Evolutionary conservation across 2,113 vertebrate genomes (phyloP), one percentile per base, ranked within the genome.

Genomic region (Platichthys stellatus): DNA sequence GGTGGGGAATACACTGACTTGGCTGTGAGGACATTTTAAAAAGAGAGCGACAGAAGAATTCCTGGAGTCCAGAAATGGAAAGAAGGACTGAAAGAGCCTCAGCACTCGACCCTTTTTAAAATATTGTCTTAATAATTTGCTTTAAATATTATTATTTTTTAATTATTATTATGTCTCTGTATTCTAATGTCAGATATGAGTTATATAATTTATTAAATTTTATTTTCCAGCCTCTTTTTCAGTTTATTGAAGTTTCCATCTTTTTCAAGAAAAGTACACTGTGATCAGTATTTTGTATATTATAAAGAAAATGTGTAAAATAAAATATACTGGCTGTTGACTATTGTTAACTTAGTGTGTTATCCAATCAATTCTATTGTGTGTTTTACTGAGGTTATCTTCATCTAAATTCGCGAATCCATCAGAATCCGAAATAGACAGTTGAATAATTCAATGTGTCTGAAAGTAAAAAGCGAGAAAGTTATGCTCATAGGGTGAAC

Each of bases 161-260:
- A 7, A 31, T 74, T 51, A 51, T 51, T 6, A 51, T 51, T 51
- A 20, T 51, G 74, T 80, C 70, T 74, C 70, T 79, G 74, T 94
- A 96, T 96, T 95, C 92, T 94, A 93, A 89, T 95, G 93, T 93
- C 93, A 95, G 94, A 96, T 96, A 96, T 95, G 96, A 95, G 96
- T 94, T 97, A 96, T 97, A 97, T 99, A 98, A 99, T 98, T 99
- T 99, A 99, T 99, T 99, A 97, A 97, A 96, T 95, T 91, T 92
- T 96, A 86, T 87, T 94, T 94, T 96, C 94, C 93, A 94, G 93
- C 92, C 91, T 96, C 93, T 96, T 31, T 31, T 31, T 31, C 31
- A 31, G 94, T 96, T 94, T 94, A 94, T 96, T 95, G 94, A 93
- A 92, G 94, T 96, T 96, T 95, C 94, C 94, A 94, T 94, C 94